Percentiles rank a stretch among this genome's conserved stretches.
Conservation (phyloP, 1,140 invertebrate species). For the Bombus waltoni region DNA sequence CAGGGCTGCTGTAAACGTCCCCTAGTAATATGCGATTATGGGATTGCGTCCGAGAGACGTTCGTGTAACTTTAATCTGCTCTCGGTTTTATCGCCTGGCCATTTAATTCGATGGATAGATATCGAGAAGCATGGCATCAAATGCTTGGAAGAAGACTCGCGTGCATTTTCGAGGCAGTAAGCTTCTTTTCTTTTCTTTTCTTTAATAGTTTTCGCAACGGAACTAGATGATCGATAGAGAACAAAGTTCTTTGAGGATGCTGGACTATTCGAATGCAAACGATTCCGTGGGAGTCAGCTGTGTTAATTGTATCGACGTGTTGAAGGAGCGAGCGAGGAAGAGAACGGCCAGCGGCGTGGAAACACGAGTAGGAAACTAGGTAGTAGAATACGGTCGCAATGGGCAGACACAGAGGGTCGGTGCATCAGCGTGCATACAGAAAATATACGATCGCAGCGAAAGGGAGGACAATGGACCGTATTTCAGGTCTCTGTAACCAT, state of each 20-base stretch:
- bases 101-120: background rate
- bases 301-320: constrained; percentile 17
- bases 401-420: constrained; percentile 18
- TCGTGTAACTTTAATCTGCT: background rate
- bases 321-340: background rate
- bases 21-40: background rate
- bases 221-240: background rate
- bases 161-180: background rate
- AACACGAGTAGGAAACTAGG: constrained; percentile 31
- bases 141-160: background rate
- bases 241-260: background rate
- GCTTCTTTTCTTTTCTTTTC: background rate
- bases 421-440: constrained; percentile 33
- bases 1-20: constrained; percentile 10
- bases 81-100: background rate
- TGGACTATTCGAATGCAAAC: constrained; percentile 29
- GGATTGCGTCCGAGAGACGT: background rate
- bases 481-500: constrained; percentile 53
- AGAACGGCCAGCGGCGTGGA: background rate
- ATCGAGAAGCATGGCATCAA: background rate
- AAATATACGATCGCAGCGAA: constrained; percentile 36
- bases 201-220: too few species aligned
- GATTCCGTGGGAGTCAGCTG: background rate
- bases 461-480: constrained; percentile 66
- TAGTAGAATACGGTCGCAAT: constrained; percentile 41